A percentile compares a stretch with the other conserved stretches of the same genome.
Conservation (phyloP, 2,888 invertebrate species). For the Dromius quadrimaculatus region DNA sequence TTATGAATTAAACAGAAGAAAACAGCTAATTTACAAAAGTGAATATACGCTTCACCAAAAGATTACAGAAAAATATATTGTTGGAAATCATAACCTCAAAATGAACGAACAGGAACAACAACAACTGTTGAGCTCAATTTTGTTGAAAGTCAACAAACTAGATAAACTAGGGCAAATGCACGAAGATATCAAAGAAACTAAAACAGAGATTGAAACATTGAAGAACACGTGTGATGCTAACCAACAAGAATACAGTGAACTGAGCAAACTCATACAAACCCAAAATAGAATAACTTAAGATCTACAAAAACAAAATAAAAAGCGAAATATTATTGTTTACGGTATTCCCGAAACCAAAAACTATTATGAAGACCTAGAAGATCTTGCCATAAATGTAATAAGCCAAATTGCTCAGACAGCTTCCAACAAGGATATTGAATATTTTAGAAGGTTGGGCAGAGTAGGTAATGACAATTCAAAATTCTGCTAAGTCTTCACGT, state of each 20-base stretch:
- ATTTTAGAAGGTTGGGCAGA: not conserved
- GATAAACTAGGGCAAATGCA: not conserved
- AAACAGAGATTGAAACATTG: not conserved
- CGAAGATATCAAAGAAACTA: not conserved
- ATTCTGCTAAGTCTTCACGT: too few relatives aligned
- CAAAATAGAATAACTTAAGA: not conserved
- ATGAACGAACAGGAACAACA: not conserved
- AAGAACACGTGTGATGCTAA: not conserved
- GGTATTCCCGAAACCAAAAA: not conserved
- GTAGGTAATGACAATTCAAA: not conserved
- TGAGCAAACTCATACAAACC: not conserved
- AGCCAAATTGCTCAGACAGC: not conserved
- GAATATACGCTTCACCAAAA: not conserved
- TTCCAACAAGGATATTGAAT: not conserved
- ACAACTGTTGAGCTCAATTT: not conserved
- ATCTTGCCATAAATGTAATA: not conserved
- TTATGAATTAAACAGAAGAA: too few relatives aligned
- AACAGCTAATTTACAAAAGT: too few relatives aligned
- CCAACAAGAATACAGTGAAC: not conserved
- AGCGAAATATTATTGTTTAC: not conserved
- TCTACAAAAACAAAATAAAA: conserved; percentile 2
- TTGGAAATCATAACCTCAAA: not conserved
- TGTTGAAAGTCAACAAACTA: not conserved
- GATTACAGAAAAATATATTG: not conserved
- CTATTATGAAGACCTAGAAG: not conserved